Evolutionary conservation across 1,140 invertebrate genomes (phyloP).

Genomic region (Calliphora vicina): DNA sequence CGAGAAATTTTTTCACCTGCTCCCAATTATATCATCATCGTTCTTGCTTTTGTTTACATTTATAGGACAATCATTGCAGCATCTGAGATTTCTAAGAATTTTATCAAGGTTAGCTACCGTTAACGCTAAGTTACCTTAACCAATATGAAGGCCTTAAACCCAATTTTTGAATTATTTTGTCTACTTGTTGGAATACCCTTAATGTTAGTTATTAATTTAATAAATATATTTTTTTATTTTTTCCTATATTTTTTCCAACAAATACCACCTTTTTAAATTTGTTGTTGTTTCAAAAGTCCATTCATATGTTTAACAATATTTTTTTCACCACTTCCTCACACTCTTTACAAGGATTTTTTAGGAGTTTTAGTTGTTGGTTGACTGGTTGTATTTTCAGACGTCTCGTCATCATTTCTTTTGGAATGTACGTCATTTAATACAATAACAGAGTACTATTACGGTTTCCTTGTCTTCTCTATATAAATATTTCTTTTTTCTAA

Average conservation of each 20-base stretch:
- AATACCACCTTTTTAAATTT: background rate
- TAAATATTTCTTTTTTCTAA: background rate
- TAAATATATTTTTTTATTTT: background rate
- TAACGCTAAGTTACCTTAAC: no score
- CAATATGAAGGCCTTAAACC: no score
- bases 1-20: no score
- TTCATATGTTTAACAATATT: background rate
- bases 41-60: no score
- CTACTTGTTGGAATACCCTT: background rate
- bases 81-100: no score
- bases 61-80: no score
- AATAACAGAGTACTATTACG: background rate
- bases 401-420: background rate
- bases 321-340: background rate
- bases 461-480: background rate
- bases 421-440: conserved; percentile 6
- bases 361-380: background rate
- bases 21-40: no score
- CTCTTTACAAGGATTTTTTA: background rate
- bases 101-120: no score
- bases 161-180: no score
- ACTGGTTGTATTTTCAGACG: background rate
- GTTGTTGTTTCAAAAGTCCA: background rate
- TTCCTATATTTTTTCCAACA: background rate
- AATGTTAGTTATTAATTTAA: background rate